phyloP scores from a whole-genome alignment of 2,113 vertebrate genomes.

The Hippocampus guttulatus region DNA sequence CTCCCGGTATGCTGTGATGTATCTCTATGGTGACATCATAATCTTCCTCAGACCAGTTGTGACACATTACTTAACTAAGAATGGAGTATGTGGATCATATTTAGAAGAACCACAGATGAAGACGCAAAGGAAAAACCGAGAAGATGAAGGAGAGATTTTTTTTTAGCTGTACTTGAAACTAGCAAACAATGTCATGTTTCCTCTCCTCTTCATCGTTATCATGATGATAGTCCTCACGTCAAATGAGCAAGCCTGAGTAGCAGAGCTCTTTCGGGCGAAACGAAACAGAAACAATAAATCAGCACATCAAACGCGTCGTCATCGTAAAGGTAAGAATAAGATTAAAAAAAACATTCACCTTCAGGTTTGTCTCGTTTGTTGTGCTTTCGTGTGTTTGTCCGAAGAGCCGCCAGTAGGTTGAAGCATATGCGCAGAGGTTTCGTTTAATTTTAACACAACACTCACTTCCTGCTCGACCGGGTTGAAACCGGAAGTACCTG shows the following conservation, averaged over 20 bases:
- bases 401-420: neutral
- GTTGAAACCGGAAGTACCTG: neutral
- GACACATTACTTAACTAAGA: neutral
- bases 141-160: neutral
- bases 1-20: neutral
- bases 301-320: neutral
- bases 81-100: neutral
- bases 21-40: neutral
- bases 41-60: neutral
- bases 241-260: neutral
- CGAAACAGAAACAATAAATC: neutral
- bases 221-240: neutral
- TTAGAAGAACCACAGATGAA: neutral
- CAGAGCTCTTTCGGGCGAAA: neutral
- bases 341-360: neutral
- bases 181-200: neutral
- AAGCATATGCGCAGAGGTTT: neutral
- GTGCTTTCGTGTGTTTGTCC: neutral
- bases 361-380: neutral
- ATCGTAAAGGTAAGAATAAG: neutral
- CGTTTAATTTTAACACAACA: neutral
- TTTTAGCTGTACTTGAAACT: neutral
- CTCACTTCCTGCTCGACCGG: neutral
- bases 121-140: neutral
- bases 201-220: neutral